Percentiles rank a stretch among this genome's conserved stretches.
Conservation (phyloP, 2,113 vertebrate genomes). For the Marcusenius ussheri region DNA sequence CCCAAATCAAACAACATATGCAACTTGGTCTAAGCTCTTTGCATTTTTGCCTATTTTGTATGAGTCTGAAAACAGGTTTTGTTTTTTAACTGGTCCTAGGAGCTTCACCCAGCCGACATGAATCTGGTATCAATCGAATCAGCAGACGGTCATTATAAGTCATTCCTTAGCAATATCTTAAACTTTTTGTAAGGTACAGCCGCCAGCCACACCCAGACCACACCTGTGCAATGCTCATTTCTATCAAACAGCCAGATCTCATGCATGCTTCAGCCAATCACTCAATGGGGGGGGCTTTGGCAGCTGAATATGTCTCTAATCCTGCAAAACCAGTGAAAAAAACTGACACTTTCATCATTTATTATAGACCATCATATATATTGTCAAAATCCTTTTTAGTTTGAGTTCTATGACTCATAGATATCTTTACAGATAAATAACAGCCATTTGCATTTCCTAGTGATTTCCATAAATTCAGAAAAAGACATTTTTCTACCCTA, state of each 20-base stretch:
- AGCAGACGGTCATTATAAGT: background rate
- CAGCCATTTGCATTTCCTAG: too few species aligned
- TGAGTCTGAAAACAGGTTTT: background rate
- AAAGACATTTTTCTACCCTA: too few species aligned
- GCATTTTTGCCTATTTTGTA: background rate
- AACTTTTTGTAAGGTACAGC: background rate
- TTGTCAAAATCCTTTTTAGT: too few species aligned
- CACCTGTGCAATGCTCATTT: background rate
- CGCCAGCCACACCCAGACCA: background rate
- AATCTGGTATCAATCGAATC: background rate
- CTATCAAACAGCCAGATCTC: background rate
- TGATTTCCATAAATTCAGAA: too few species aligned
- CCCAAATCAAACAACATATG: background rate
- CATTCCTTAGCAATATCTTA: background rate
- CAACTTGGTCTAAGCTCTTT: background rate
- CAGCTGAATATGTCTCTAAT: too few species aligned
- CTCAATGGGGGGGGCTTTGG: too few species aligned
- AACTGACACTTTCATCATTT: too few species aligned
- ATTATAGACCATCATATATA: too few species aligned
- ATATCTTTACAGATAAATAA: too few species aligned
- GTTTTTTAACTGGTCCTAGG: background rate
- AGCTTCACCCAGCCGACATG: background rate
- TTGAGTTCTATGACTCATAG: too few species aligned
- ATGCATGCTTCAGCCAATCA: background rate
- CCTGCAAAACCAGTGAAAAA: too few species aligned